Evolutionary conservation across 1,140 invertebrate species (phyloP).

Genomic region (Rhagoletis zephyria): DNA sequence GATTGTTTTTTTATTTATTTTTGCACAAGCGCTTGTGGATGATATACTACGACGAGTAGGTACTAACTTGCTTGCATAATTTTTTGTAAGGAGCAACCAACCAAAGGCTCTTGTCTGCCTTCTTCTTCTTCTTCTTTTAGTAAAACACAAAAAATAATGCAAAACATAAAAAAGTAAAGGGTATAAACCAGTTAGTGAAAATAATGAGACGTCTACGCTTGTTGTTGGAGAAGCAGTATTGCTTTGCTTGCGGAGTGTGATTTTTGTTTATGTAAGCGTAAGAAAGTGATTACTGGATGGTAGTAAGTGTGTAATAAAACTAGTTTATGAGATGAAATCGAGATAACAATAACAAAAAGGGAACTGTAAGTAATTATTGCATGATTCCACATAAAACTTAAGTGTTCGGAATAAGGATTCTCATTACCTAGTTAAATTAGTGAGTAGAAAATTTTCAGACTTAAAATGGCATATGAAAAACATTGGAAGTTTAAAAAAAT

Average conservation of each 20-base stretch:
- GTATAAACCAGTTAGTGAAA: slow-evolving; percentile 21
- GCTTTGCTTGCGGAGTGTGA: neutral
- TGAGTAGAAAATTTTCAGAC: no score
- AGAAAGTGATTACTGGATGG: neutral
- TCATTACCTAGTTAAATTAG: no score
- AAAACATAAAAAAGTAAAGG: neutral
- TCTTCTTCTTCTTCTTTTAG: neutral
- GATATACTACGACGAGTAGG: no score
- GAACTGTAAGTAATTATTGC: neutral
- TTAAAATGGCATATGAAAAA: no score
- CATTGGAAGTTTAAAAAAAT: no score
- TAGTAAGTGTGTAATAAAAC: slow-evolving; percentile 17
- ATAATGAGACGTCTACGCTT: neutral
- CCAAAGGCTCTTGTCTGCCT: neutral
- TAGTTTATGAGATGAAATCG: neutral
- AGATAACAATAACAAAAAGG: neutral
- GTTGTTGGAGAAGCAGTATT: neutral
- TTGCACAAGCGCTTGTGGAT: no score
- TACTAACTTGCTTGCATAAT: no score
- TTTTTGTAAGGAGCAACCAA: neutral
- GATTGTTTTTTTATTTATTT: neutral
- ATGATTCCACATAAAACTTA: neutral
- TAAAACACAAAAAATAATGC: no score
- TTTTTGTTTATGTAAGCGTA: neutral
- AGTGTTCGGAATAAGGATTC: no score